A percentile compares a stretch with the other conserved stretches of the same genome.
Evolutionary conservation across 2,113 vertebrate species (phyloP).

Genomic region (Rostratula benghalensis): DNA sequence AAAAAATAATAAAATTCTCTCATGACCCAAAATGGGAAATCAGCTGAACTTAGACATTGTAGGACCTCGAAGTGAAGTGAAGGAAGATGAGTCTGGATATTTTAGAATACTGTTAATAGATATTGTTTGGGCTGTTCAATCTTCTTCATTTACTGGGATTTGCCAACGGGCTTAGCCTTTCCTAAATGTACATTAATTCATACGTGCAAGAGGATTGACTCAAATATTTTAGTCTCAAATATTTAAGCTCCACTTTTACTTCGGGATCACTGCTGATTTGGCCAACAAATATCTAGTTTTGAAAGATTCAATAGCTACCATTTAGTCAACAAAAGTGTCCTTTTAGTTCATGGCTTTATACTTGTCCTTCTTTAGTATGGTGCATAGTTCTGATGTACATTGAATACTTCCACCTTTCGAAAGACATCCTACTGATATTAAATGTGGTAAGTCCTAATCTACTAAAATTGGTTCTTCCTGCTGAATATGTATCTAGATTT

Average conservation of each 20-base stretch:
- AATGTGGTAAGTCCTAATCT: neutral
- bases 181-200: neutral
- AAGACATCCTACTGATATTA: neutral
- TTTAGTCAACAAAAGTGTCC: neutral
- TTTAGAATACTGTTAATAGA: neutral
- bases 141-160: neutral
- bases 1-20: neutral
- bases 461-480: neutral
- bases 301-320: neutral
- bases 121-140: neutral
- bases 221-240: neutral
- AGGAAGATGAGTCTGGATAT: neutral
- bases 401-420: neutral
- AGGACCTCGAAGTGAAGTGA: neutral
- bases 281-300: neutral
- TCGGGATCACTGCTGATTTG: neutral
- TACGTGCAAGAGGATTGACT: neutral
- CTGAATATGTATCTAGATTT: neutral
- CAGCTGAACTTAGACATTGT: neutral
- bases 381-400: neutral
- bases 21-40: accelerated
- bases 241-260: neutral
- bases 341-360: neutral
- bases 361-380: neutral
- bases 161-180: neutral